phyloP scores from a whole-genome alignment of 2,113 vertebrate genomes.

The Lates calcarifer region DNA sequence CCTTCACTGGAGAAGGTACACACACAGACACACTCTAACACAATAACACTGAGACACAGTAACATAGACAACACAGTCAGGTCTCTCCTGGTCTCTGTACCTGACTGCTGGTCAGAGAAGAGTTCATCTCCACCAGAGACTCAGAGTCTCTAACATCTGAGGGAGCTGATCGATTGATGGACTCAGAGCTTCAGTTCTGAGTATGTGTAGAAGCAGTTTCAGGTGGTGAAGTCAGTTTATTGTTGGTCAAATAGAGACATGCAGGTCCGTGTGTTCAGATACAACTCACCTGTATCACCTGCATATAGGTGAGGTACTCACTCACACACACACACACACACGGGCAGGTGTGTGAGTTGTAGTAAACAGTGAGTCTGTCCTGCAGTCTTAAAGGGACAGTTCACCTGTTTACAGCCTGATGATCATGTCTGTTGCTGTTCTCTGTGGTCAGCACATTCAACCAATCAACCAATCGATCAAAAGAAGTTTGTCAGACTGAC shows the following conservation, averaged over 20 bases:
- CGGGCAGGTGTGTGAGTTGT: neutral
- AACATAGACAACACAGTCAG: neutral
- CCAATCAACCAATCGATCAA: too few relatives aligned
- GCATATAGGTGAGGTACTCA: neutral
- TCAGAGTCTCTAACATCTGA: too few relatives aligned
- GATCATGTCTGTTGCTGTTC: too few relatives aligned
- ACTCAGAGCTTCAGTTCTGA: too few relatives aligned
- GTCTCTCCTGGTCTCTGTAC: too few relatives aligned
- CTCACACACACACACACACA: too few relatives aligned
- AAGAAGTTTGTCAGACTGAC: too few relatives aligned
- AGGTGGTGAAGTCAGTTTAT: neutral
- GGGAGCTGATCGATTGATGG: too few relatives aligned
- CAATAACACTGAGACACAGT: neutral
- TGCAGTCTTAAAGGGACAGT: neutral
- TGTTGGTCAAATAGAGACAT: constrained; percentile 25
- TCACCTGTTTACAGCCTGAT: neutral
- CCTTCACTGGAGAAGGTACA: constrained; percentile 91
- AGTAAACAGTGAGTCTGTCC: neutral
- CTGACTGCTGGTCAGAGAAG: too few relatives aligned
- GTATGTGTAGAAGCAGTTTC: neutral
- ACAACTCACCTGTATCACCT: neutral
- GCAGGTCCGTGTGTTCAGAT: constrained; percentile 4
- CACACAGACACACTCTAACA: constrained; percentile 4
- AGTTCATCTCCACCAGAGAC: too few relatives aligned
- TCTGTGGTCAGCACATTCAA: too few relatives aligned